A percentile compares a stretch with the other conserved stretches of the same genome.
phyloP scores from a whole-genome alignment of 23 tunicate species.

The Oikopleura dioica region DNA sequence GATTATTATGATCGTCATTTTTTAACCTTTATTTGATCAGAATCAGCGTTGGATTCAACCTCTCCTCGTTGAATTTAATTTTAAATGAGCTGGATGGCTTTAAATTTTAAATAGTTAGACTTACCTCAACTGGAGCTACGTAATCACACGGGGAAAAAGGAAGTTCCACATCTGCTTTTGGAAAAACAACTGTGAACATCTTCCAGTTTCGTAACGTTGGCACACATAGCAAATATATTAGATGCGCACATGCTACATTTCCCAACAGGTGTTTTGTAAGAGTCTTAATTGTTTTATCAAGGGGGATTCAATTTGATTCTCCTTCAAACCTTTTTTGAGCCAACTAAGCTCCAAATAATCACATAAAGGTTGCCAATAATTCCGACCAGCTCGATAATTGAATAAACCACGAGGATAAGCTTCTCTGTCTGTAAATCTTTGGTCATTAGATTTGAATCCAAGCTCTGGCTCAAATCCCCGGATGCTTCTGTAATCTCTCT shows the following conservation, averaged over 20 bases:
- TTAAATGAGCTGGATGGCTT: too few relatives aligned
- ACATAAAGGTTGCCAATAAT: neutral
- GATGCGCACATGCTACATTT: neutral
- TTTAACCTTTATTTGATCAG: too few relatives aligned
- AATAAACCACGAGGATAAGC: neutral
- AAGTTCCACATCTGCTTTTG: neutral
- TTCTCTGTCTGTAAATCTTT: neutral
- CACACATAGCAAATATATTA: neutral
- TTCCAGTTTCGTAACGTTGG: neutral
- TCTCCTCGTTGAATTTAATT: too few relatives aligned
- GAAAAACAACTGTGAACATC: neutral
- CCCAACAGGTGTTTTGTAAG: conserved; percentile 4
- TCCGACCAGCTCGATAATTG: neutral
- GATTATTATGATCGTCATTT: too few relatives aligned
- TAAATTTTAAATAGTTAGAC: neutral
- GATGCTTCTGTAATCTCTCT: too few relatives aligned
- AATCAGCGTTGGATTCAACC: too few relatives aligned
- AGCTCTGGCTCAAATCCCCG: too few relatives aligned
- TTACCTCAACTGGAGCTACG: conserved; percentile 11
- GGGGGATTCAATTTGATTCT: too few relatives aligned
- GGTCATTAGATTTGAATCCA: too few relatives aligned
- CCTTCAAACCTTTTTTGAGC: neutral
- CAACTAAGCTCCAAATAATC: neutral
- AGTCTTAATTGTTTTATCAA: too few relatives aligned
- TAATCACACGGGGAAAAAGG: conserved; percentile 2